Evolutionary conservation across 2,888 invertebrate genomes (phyloP).

Genomic region (Netelia virgata): DNA sequence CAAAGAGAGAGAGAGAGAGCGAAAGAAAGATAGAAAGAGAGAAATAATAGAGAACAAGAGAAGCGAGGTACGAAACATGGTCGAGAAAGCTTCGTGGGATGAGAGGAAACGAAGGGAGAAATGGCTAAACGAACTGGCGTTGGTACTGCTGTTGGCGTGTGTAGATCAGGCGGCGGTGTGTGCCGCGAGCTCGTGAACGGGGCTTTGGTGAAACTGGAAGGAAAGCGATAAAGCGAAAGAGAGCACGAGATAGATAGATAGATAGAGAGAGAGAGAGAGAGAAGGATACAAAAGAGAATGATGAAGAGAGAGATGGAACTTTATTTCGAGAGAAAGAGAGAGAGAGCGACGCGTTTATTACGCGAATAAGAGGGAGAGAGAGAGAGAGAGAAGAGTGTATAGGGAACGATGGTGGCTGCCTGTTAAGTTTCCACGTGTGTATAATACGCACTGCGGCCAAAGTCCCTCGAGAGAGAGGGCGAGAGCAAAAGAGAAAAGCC

Average conservation of each 20-base stretch:
- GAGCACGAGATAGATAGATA: background rate
- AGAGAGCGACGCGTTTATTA: slow-evolving; percentile 26
- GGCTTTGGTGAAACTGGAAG: slow-evolving; percentile 51
- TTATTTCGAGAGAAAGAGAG: background rate
- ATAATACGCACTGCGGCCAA: slow-evolving; percentile 70
- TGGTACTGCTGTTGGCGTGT: slow-evolving; percentile 5
- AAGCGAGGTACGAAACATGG: too few species aligned
- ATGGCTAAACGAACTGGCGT: slow-evolving; percentile 10
- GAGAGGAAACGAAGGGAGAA: slow-evolving; percentile 4
- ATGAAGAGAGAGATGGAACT: slow-evolving; percentile 11
- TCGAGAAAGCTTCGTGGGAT: too few species aligned
- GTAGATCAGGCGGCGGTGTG: slow-evolving; percentile 30
- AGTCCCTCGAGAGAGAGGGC: slow-evolving; percentile 80
- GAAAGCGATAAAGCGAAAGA: slow-evolving; percentile 52
- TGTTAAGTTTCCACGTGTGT: slow-evolving; percentile 75
- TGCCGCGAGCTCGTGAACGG: slow-evolving; percentile 32
- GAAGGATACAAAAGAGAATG: background rate
- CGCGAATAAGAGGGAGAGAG: background rate
- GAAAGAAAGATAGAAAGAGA: slow-evolving; percentile 3
- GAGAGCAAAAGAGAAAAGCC: slow-evolving; percentile 69
- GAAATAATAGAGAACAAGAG: too few species aligned
- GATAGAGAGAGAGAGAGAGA: too few species aligned
- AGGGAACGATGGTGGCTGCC: slow-evolving; percentile 70
- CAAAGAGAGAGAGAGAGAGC: slow-evolving; percentile 5
- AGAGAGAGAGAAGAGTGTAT: slow-evolving; percentile 3